Base-by-base conservation (phyloP, 2,888 invertebrate species). In the Tetrapedia diversipes region DNA sequence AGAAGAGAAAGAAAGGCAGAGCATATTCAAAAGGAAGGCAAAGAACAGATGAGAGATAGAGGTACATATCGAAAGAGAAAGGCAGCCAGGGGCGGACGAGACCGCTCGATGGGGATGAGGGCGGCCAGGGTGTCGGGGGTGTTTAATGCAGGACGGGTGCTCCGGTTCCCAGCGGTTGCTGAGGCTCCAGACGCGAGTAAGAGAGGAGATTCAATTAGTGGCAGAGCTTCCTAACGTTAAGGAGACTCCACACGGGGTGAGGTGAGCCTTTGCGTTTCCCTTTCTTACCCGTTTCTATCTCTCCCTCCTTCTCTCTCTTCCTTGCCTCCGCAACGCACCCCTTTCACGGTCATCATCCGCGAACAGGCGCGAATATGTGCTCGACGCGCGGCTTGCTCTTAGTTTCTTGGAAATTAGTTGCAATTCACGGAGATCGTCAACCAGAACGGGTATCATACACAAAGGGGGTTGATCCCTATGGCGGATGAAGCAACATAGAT, bases 121-220 rank as follows among this genome's bases (percentile, higher is more conserved):
- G 89, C 86, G 87, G 69, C 86, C 83, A 87, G 89, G 88, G 90
- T 89, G 90, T 88, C 84, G 88, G 90, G 90, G 90, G 90, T 91
- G 90, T 90, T 91, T 91, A 91, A 91, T 91, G 90, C 90, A 91
- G 89, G 88, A 91, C 90, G 89, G 89, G 90, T 91, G 90, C 88
- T 90, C 81, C 77, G 87, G 90, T 91, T 91, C 90, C 90, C 90
- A 91, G 90, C 90, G 88, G 89, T 90, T 89, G 91, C 88, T 88
- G 90, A 88, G 87, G 88, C 86, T 89, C 84, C 87, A 90, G 88
- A 89, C 89, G 88, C 90, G 89, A 90, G 89, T 90, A 90, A 90
- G 90, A 90, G 91, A 91, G 90, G 89, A 89, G 91, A 91, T 91
- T 91, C 90, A 91, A 91, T 91, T 91, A 91, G 90, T 86, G 90